These are phyloP conservation scores for Beris chalybata DNA, from an alignment of 2,888 invertebrate genomes.

Conservation along the genomic window DNA sequence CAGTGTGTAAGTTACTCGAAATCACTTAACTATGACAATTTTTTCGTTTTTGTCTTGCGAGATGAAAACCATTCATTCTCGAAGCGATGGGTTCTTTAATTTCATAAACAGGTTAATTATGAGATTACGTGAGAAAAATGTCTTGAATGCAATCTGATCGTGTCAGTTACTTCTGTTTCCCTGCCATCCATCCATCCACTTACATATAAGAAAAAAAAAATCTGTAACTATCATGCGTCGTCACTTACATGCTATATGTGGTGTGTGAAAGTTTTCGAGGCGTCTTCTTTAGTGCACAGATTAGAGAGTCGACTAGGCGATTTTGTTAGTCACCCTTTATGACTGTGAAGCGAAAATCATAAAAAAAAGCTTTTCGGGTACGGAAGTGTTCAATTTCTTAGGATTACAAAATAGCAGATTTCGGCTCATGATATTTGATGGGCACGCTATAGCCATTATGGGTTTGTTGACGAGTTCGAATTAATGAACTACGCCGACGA, in stretches of 20 bases:
- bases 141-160: slow-evolving; percentile 31
- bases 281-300: no score
- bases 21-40: slow-evolving; percentile 41
- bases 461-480: slow-evolving; percentile 30
- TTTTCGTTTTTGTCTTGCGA: background rate
- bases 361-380: slow-evolving; percentile 1
- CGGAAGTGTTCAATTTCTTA: slow-evolving; percentile 32
- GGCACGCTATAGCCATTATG: slow-evolving; percentile 24
- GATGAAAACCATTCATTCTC: slow-evolving; percentile 7
- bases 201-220: no score
- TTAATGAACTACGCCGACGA: slow-evolving; percentile 19
- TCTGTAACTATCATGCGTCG: no score
- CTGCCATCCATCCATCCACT: slow-evolving; percentile 13
- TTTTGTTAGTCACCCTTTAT: no score
- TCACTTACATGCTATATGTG: no score
- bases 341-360: no score
- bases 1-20: slow-evolving; percentile 33
- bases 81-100: slow-evolving; percentile 34
- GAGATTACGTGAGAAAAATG: slow-evolving; percentile 39
- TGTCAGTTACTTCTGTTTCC: slow-evolving; percentile 29
- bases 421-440: slow-evolving; percentile 16
- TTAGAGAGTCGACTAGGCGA: no score
- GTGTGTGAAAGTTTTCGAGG: no score
- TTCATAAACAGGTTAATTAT: slow-evolving; percentile 40
- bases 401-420: slow-evolving; percentile 29